Evolutionary conservation across 1,140 invertebrate species (phyloP).

Genomic region (Zaprionus ghesquierei): DNA sequence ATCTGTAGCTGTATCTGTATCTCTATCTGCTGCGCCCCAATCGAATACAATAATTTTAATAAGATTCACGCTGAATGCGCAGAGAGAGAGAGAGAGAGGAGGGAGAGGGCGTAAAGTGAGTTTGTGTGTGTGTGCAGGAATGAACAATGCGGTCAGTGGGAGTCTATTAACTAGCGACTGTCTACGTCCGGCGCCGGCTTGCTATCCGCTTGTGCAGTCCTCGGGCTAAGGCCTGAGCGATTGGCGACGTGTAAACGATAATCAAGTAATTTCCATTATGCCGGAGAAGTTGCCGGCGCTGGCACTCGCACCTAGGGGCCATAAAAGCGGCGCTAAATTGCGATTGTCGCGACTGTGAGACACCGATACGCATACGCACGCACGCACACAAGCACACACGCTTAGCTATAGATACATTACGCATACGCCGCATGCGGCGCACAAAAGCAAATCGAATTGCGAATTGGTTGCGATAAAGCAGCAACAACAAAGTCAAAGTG

Average conservation of each 20-base stretch:
- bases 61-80: constrained; percentile 23
- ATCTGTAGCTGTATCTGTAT: neutral
- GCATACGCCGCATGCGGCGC: constrained; percentile 43
- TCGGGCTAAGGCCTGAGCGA: constrained; percentile 48
- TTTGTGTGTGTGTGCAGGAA: neutral
- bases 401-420: constrained; percentile 28
- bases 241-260: constrained; percentile 80
- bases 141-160: constrained; percentile 27
- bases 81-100: neutral
- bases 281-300: constrained; percentile 23
- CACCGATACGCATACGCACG: constrained; percentile 19
- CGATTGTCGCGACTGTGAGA: constrained; percentile 67
- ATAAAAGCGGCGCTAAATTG: constrained; percentile 76
- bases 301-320: constrained; percentile 33
- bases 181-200: neutral
- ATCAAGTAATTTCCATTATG: constrained; percentile 81
- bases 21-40: constrained; percentile 3
- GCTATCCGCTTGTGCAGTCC: neutral
- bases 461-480: constrained; percentile 69
- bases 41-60: constrained; percentile 44
- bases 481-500: constrained; percentile 10
- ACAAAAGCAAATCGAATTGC: constrained; percentile 73
- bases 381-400: constrained; percentile 26
- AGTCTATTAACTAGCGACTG: constrained; percentile 35
- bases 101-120: neutral